Percentiles rank a stretch among this genome's conserved stretches.
These are phyloP conservation scores for Ceryle rudis DNA, from an alignment of 2,797 vertebrate genomes.

Conservation along the genomic window DNA sequence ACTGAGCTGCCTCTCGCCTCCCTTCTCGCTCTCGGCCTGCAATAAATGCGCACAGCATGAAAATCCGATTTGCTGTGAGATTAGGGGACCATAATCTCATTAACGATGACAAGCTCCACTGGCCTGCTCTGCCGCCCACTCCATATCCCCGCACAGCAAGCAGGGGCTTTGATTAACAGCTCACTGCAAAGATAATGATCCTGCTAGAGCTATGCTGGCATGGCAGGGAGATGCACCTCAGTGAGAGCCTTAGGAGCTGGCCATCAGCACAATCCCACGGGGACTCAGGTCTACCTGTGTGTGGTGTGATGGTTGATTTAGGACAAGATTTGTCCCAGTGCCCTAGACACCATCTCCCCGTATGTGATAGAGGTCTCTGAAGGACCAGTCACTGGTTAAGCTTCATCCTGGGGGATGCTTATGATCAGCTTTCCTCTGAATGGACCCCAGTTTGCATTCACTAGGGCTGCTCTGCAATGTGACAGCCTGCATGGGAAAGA, in stretches of 20 bases:
- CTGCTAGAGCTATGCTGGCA: not conserved
- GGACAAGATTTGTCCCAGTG: not conserved
- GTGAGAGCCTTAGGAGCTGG: not conserved
- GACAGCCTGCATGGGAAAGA: not conserved
- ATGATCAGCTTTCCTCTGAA: not conserved
- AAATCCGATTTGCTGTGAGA: conserved; percentile 59
- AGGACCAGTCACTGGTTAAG: fast-evolving
- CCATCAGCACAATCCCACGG: fast-evolving
- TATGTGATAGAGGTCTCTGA: not conserved
- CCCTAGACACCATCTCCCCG: fast-evolving
- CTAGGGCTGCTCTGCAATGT: not conserved
- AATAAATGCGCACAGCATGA: not conserved
- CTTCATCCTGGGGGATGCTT: not conserved
- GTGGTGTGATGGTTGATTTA: not conserved
- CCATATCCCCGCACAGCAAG: not conserved
- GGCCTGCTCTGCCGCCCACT: not conserved
- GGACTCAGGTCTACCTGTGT: not conserved
- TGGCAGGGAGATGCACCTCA: not conserved
- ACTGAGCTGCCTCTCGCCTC: not conserved
- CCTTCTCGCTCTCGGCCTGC: not conserved
- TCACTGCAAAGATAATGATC: not conserved
- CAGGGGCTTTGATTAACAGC: not conserved
- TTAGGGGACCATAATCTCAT: conserved; percentile 56
- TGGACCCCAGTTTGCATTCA: not conserved
- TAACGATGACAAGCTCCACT: conserved; percentile 2